Conservation (phyloP, 2,888 invertebrate genomes). For the Brenthis hecate region DNA sequence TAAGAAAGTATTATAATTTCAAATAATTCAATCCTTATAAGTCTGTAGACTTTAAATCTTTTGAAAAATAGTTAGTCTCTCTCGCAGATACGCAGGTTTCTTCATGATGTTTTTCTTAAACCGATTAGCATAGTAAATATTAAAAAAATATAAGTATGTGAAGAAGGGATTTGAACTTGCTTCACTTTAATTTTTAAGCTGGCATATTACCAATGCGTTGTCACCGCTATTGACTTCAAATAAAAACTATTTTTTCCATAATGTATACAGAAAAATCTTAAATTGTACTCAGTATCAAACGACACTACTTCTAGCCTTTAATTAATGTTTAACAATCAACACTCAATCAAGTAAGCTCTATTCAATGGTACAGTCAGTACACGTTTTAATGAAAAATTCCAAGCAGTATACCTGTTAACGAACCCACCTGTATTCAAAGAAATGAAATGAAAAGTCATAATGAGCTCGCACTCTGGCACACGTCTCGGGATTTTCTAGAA, state of each 20-base stretch:
- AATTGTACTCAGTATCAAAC: not conserved
- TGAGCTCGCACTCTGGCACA: constrained; percentile 67
- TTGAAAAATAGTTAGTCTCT: no score
- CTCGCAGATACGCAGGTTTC: no score
- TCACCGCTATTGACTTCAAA: no score
- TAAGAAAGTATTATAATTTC: no score
- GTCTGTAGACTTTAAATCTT: no score
- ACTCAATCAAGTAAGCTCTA: constrained; percentile 42
- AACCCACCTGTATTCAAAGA: constrained; percentile 63
- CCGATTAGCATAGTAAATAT: no score
- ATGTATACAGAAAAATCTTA: not conserved
- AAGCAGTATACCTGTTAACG: constrained; percentile 56
- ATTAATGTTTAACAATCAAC: constrained; percentile 30
- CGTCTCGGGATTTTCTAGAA: constrained; percentile 59
- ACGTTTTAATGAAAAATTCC: constrained; percentile 76
- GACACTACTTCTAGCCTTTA: constrained; percentile 13
- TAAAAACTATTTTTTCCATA: not conserved
- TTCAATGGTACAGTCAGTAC: constrained; percentile 54
- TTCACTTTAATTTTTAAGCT: no score
- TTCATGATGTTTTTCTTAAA: no score
- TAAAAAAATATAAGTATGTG: no score
- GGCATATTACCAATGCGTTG: no score
- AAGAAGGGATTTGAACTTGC: not conserved
- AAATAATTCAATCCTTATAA: no score
- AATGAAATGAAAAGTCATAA: constrained; percentile 60